Evolutionary conservation across 2,113 vertebrate genomes (phyloP).

Genomic region (Odobenus rosmarus): DNA sequence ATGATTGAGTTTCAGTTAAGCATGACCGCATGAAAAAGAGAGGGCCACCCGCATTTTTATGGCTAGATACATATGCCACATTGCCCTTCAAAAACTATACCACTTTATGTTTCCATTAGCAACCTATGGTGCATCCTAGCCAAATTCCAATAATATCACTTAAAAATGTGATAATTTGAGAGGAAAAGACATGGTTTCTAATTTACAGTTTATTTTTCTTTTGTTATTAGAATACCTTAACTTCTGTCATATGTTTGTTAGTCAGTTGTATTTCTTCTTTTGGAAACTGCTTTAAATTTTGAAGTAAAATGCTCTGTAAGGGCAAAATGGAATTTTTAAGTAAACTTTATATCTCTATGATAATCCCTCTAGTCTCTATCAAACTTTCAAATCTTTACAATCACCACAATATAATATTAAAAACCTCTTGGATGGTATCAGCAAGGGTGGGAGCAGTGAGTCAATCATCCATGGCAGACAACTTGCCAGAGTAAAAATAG

Average conservation of each 20-base stretch:
- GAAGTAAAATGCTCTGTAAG: constrained; percentile 27
- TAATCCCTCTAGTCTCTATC: background rate
- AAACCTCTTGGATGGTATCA: background rate
- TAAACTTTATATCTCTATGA: background rate
- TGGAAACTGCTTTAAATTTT: constrained; percentile 36
- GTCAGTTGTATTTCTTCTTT: constrained; percentile 39
- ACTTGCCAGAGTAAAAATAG: background rate
- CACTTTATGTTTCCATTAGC: background rate
- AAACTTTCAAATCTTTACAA: constrained; percentile 20
- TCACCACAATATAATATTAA: background rate
- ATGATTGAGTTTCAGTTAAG: background rate
- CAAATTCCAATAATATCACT: background rate
- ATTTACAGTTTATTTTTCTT: constrained; percentile 25
- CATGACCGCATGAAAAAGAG: background rate
- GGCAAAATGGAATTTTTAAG: background rate
- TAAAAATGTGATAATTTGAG: constrained; percentile 21
- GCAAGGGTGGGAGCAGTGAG: background rate
- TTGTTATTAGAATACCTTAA: constrained; percentile 25
- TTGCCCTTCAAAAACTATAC: background rate
- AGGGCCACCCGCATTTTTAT: background rate
- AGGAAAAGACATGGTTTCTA: constrained; percentile 29
- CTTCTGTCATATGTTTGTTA: background rate
- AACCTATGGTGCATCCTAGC: background rate
- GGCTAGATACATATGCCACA: background rate
- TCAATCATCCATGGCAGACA: background rate